Evolutionary conservation across 2,797 vertebrate species (phyloP), one percentile per base, ranked within the genome.

Genomic region (Toxotes lorentzi): DNA sequence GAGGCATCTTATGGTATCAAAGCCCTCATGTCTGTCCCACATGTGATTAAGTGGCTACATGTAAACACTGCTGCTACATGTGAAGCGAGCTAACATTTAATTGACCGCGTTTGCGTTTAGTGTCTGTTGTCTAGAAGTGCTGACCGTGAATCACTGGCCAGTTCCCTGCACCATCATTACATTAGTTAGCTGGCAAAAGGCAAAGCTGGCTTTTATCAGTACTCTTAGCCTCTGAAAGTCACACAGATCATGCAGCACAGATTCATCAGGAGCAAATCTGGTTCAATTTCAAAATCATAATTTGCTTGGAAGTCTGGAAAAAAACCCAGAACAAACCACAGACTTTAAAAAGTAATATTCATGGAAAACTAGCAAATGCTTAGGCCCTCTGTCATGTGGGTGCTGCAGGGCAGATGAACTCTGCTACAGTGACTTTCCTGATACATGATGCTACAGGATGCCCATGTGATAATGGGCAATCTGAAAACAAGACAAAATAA

Each of bases 1-100:
- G 87, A 92, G 90, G 89, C 90, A 90, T 90, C 83, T 79, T 74
- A 74, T 81, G 86, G 90, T 87, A 77, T 87, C 63, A 84, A 82
- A 92, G 89, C 85, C 90, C 88, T 91, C 83, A 54, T 64, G 67
- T 83, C 57, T 82, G 68, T 79, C 79, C 76, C 64, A 73, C 56
- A 32, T 68, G 67, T 81, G 65, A 75, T 56, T 47, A 47, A 69
- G 70, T 70, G 80, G 86, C 88, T 86, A 84, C 90, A 89, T 81
- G 83, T 83, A 89, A 85, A 88, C 84, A 63, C 69, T 70, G 86
- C 69, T 70, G 86, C 89, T 92, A 89, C 89, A 88, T 73, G 87
- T 74, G 63, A 75, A 41, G 50, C 57, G 66, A 83, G 70, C 38
- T 64, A 10, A 73, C 60, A 34, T 61, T 40, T 47, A 8, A 59